Base-by-base conservation (phyloP, 1,140 invertebrate genomes). In the Himalopsyche phryganea region DNA sequence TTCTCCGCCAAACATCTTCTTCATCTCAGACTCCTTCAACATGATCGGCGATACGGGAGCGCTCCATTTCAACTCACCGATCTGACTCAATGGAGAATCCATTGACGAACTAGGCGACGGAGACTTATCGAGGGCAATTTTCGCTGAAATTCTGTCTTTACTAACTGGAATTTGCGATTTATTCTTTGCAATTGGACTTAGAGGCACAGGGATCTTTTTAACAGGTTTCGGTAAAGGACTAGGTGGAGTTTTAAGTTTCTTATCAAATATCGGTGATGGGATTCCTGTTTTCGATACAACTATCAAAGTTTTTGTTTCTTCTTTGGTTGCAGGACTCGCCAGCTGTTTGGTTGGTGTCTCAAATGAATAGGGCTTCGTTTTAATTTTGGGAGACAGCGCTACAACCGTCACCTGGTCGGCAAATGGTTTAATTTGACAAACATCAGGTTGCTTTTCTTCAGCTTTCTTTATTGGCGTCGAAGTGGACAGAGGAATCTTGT, bases 381-480 rank as follows among this genome's bases (percentile, higher is more conserved):
- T 64, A 4, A 60, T 23, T 74, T 67, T 80, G 67, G 71, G 73
- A 36, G 73, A 73, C 68, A 73, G 67, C 32, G 68, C 72, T 32
- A 75, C 74, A 33, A 75, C 68, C 28, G 71, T 70, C n/a, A 64
- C 77, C 19, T 68, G 68, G 17, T 62, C 56, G 10, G 49, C n/a
- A 40, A 52, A 32, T 5, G 38, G 38, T 40, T 40, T 40, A 5
- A 28, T 5, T 41, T 59, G 47, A 38, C 61, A 64, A 20, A 64
- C 42, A 50, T 64, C 61, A 6, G 61, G 61, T 15, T 15, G 42
- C 28, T 56, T 56, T 44, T 53, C 53, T 46, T 51, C 57, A 10
- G 38, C 41, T 23, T 44, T 38, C 57, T 74, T 75, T 13, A 76
- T 67, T 1, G 75, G 74, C 6, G 74, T 77, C 2, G 75, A 77